These are phyloP conservation scores for Poecilia wingei DNA, from an alignment of 2,797 vertebrate species.

Conservation along the genomic window DNA sequence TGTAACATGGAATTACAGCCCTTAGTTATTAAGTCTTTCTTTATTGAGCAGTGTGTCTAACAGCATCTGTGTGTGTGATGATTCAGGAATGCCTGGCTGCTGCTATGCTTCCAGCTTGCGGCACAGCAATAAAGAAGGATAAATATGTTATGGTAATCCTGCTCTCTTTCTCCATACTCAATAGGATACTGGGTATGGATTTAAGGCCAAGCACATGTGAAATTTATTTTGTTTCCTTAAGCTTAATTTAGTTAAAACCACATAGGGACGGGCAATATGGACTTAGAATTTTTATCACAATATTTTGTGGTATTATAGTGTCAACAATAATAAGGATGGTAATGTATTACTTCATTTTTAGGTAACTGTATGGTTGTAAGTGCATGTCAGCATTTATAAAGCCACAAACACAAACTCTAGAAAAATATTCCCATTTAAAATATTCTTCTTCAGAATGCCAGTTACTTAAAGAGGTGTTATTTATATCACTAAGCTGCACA, in stretches of 20 bases:
- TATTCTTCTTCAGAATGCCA: too few relatives aligned
- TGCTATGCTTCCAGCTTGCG: not conserved
- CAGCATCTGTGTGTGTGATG: not conserved
- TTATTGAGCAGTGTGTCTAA: slow-evolving; percentile 1
- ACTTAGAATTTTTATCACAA: not conserved
- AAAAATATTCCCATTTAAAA: too few relatives aligned
- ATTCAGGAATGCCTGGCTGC: not conserved
- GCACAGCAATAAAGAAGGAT: not conserved
- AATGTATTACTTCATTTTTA: too few relatives aligned
- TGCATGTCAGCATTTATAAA: too few relatives aligned
- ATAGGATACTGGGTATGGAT: not conserved
- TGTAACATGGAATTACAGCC: slow-evolving; percentile 25
- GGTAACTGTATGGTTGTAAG: too few relatives aligned
- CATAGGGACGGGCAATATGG: too few relatives aligned
- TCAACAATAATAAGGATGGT: too few relatives aligned
- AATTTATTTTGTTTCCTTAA: not conserved
- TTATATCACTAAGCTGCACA: too few relatives aligned
- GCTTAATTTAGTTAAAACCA: not conserved
- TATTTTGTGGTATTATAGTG: not conserved
- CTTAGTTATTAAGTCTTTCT: slow-evolving; percentile 18
- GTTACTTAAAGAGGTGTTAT: too few relatives aligned
- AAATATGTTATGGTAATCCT: not conserved
- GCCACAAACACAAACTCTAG: too few relatives aligned
- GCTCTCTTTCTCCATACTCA: not conserved
- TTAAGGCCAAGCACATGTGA: not conserved